These are phyloP conservation scores for Polypedilum pembai DNA, from an alignment of 1,140 invertebrate genomes.

Conservation along the genomic window DNA sequence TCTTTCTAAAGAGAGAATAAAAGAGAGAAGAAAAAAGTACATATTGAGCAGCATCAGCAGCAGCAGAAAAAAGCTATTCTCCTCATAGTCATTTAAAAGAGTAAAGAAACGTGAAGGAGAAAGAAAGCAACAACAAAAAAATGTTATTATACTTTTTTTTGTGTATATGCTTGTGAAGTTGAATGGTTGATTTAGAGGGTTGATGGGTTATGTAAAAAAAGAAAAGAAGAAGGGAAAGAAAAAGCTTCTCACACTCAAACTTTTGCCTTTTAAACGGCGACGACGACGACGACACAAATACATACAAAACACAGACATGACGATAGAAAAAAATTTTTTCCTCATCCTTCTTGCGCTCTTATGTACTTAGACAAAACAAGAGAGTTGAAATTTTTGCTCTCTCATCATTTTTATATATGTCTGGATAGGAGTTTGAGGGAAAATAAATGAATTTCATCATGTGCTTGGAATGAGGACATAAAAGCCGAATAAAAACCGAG, in stretches of 20 bases:
- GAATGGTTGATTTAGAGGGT: constrained; percentile 28
- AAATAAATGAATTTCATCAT: constrained; percentile 14
- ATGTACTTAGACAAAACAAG: background rate
- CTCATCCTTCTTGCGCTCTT: background rate
- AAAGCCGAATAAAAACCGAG: background rate
- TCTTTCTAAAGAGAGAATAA: too few species aligned
- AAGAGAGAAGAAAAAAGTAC: too few species aligned
- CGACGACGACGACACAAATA: constrained; percentile 5
- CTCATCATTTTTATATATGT: constrained; percentile 3
- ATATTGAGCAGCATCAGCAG: too few species aligned
- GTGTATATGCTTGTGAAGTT: constrained; percentile 22
- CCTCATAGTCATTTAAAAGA: constrained; percentile 25
- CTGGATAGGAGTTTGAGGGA: background rate
- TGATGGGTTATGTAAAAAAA: constrained; percentile 22
- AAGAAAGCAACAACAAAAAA: constrained; percentile 15
- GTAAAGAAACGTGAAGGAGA: constrained; percentile 11
- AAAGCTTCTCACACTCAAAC: background rate
- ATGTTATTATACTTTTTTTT: constrained; percentile 27
- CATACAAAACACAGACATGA: constrained; percentile 11
- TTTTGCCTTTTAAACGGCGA: constrained; percentile 14
- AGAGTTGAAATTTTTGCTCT: background rate
- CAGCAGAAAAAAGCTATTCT: background rate
- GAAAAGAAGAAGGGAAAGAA: constrained; percentile 6
- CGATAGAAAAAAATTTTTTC: background rate
- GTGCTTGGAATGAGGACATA: background rate